A percentile compares a stretch with the other conserved stretches of the same genome.
Conservation (phyloP, 2,797 vertebrate species). For the Coendou prehensilis region DNA sequence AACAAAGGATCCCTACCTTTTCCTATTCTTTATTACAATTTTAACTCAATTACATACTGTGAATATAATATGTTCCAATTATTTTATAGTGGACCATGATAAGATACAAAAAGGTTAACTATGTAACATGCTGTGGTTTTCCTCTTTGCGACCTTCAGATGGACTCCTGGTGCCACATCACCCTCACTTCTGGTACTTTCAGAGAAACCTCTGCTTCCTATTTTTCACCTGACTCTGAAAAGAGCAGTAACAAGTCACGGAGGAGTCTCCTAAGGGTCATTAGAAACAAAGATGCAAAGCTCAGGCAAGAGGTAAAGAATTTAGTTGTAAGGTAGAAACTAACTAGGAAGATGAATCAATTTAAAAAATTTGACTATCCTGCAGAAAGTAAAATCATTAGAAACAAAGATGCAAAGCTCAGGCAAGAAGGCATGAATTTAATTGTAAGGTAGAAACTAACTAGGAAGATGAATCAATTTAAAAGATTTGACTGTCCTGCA, state of each 20-base stretch:
- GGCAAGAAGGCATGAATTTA: neutral
- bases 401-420: neutral
- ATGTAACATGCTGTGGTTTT: constrained; percentile 25
- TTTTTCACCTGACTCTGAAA: constrained; percentile 36
- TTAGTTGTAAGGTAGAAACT: neutral
- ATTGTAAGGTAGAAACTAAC: constrained; percentile 4
- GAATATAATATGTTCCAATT: constrained; percentile 11
- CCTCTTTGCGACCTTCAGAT: neutral
- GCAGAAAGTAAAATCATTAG: constrained; percentile 47
- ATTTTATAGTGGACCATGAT: constrained; percentile 16
- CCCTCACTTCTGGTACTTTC: neutral
- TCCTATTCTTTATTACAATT: constrained; percentile 3
- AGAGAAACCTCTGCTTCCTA: neutral
- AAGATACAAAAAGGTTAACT: constrained; percentile 70
- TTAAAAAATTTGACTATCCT: constrained; percentile 46
- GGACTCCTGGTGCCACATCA: neutral
- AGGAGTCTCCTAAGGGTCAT: neutral
- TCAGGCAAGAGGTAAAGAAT: neutral
- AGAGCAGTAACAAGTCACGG: neutral
- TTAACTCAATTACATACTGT: constrained; percentile 5
- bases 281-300: neutral
- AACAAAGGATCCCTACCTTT: neutral
- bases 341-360: neutral
- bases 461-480: neutral
- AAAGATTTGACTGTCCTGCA: constrained; percentile 48